These are phyloP conservation scores for Sipha maydis DNA, from an alignment of 2,888 invertebrate genomes.

Conservation along the genomic window DNA sequence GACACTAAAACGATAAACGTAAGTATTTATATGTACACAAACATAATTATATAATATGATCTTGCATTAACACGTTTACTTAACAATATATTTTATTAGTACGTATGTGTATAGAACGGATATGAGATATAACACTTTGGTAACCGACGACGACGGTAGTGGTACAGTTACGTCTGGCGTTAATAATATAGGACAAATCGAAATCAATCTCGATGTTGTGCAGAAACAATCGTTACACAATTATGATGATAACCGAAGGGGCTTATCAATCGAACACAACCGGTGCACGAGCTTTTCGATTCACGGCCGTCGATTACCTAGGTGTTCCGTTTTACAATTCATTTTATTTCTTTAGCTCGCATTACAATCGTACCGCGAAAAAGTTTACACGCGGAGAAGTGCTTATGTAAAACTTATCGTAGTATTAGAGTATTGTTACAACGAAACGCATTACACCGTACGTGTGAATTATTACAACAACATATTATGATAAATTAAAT, in stretches of 20 bases:
- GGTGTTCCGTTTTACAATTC: not conserved
- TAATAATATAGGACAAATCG: not conserved
- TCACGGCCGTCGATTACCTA: not conserved
- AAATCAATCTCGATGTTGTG: not conserved
- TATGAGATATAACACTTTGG: not conserved
- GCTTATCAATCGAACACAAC: too few species aligned
- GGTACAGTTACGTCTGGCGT: not conserved
- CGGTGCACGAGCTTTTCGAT: too few species aligned
- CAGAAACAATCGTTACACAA: not conserved
- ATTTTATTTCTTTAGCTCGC: not conserved
- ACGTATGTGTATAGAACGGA: not conserved
- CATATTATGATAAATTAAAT: too few species aligned
- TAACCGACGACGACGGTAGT: not conserved
- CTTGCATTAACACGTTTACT: not conserved
- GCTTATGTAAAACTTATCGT: slow-evolving; percentile 17
- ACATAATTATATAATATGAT: not conserved
- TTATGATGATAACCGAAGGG: too few species aligned
- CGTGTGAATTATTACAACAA: not conserved
- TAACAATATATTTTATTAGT: not conserved
- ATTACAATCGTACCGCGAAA: not conserved
- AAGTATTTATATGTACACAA: not conserved
- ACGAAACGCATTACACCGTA: not conserved
- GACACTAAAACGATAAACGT: not conserved
- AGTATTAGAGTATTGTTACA: not conserved
- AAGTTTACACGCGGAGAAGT: not conserved